phyloP scores from a whole-genome alignment of 1,140 invertebrate genomes.

The Bursaphelenchus mucronatus region DNA sequence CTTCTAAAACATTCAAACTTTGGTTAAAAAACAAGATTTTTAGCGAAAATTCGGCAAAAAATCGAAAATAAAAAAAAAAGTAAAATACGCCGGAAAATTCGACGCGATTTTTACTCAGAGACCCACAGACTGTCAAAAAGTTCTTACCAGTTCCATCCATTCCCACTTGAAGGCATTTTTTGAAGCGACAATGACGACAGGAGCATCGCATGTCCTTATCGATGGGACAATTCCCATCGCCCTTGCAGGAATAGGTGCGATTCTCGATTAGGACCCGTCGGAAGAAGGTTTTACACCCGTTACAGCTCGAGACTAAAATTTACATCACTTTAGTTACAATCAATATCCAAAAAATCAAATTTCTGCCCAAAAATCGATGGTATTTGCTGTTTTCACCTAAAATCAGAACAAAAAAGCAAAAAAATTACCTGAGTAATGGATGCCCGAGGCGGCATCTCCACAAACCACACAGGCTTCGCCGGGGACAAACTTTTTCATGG shows the following conservation, averaged over 20 bases:
- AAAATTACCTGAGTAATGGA: constrained; percentile 36
- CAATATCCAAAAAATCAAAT: background rate
- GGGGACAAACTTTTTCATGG: constrained; percentile 37
- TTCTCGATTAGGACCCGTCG: constrained; percentile 53
- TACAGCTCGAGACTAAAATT: constrained; percentile 43
- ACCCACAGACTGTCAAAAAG: background rate
- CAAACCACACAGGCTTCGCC: constrained; percentile 50
- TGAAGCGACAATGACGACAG: constrained; percentile 42
- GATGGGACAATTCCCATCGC: constrained; percentile 54
- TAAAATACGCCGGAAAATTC: background rate
- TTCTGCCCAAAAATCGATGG: background rate
- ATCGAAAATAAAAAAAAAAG: background rate
- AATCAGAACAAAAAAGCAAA: background rate
- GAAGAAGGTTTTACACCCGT: constrained; percentile 52
- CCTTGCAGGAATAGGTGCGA: constrained; percentile 58
- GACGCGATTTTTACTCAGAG: background rate
- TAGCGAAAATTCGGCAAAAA: too few species aligned
- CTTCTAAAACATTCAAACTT: too few species aligned
- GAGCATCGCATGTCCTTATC: constrained; percentile 52
- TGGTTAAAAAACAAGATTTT: too few species aligned
- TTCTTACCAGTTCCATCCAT: constrained; percentile 48
- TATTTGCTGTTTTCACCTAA: background rate
- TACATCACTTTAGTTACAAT: constrained; percentile 16
- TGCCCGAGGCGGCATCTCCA: constrained; percentile 53
- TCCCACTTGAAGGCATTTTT: constrained; percentile 54